These are phyloP conservation scores for Drosophila kurseongensis DNA, from an alignment of 1,140 invertebrate genomes.

Conservation along the genomic window DNA sequence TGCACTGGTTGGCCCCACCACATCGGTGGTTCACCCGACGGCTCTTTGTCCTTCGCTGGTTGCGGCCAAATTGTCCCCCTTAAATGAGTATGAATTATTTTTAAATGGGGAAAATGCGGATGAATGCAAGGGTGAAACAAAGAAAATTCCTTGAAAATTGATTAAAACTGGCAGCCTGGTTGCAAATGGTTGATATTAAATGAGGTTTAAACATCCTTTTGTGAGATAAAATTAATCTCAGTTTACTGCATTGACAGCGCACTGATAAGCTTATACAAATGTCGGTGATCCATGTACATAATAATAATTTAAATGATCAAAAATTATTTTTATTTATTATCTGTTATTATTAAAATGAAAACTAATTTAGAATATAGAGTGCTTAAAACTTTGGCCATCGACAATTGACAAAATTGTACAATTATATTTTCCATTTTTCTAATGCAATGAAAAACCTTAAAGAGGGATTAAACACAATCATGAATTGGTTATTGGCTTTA, in stretches of 20 bases:
- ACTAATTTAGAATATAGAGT: no score
- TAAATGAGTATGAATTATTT: conserved; percentile 58
- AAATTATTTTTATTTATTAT: no score
- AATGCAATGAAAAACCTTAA: no score
- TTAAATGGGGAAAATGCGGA: conserved; percentile 12
- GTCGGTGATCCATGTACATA: no score
- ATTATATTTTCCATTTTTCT: no score
- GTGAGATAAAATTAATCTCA: neutral
- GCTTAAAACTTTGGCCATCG: no score
- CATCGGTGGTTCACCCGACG: neutral
- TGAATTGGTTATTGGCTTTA: no score
- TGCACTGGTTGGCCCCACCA: conserved; percentile 18
- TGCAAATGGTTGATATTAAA: conserved; percentile 10
- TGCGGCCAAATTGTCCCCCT: conserved; percentile 2
- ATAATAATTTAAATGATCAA: no score
- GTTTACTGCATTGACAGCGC: neutral
- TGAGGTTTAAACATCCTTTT: conserved; percentile 9
- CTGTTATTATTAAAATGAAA: no score
- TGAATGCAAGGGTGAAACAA: conserved; percentile 16
- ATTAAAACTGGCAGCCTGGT: conserved; percentile 9
- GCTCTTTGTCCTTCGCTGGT: conserved; percentile 15
- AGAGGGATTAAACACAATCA: no score
- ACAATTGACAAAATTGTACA: no score
- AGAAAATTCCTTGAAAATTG: conserved; percentile 36
- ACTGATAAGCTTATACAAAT: no score